Base-by-base conservation (phyloP, 1,140 invertebrate genomes). In the Euura lappo region DNA sequence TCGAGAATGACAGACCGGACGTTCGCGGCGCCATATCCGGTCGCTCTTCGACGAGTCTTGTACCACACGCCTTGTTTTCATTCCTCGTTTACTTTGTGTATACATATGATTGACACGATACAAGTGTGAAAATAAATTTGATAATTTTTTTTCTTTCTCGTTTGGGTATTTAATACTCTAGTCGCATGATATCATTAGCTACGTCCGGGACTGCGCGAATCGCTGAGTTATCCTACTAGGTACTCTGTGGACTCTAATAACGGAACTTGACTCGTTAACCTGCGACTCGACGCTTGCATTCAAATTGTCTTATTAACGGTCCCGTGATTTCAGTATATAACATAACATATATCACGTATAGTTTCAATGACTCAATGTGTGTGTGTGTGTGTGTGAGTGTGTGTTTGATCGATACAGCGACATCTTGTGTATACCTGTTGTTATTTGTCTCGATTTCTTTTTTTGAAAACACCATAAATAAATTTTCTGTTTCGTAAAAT, bases 1-100 rank as follows among this genome's bases (percentile, higher is more conserved):
- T 60, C 51, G 51, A 11, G 51, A 60, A 60, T 60, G 51, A 60
- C 51, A 60, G 51, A 60, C 51, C 51, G 51, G 51, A 60, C 51
- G 51, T 60, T 60, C 51, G 51, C 13, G 51, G 51, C 51, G 51
- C 51, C 51, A 60, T 60, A 60, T 60, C 51, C 51, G 51, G 51
- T 60, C 51, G 51, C 51, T 60, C 10, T 8, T 60, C 8, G 2
- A 11, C 51, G 51, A 11, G 51, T 28, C 28, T 28, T 28, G 28
- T 28, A 28, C 28, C 28, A 60, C 13, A 11, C 51, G 13, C 8
- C 8, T 60, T 60, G 51, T 60, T 60, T 60, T 60, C 51, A 60
- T 60, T 60, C 51, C 51, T 60, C 51, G 51, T 60, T 60, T 11
- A 60, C 8, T 11, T 60, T 4, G 51, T 60, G 6, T 60, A 60